Base-by-base conservation (phyloP, 1,140 invertebrate species). In the Drosophila dunni region DNA sequence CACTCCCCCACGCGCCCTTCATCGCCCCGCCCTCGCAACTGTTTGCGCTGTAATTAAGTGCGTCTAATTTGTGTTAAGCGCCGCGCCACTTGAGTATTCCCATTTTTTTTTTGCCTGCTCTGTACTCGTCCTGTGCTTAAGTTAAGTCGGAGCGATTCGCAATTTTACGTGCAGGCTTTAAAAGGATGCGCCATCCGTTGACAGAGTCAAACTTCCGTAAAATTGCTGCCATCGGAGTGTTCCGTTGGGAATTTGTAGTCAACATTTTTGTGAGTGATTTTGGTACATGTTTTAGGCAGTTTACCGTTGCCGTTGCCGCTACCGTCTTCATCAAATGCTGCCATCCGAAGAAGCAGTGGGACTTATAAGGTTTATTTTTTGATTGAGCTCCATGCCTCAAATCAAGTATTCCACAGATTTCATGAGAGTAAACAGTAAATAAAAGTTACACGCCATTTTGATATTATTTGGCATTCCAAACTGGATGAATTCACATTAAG, bases 41-140 rank as follows among this genome's bases (percentile, higher is more conserved):
- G 84, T 88, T 88, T 88, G 84, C 80, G 60, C 78, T 84, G 84
- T 88, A 88, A 88, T 88, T 89, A 88, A 89, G 84, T 89, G 84
- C 84, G 84, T 88, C 84, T 88, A 88, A 88, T 88, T 88, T 89
- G 84, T 84, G 84, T 89, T 80, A 88, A 88, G 83, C 83, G 83
- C 72, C 56, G 83, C 54, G 79, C 79, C 83, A 88, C 82, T 86
- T 86, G 75, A 88, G 76, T 76, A 73, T 65, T 68, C 76, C 68
- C 66, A 46, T 73, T 62, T 62, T 72, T 65, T 66, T 20, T 61
- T 61, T 34, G 42, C 46, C 48, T 4, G 11, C 33, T 0, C 40
- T 53, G 24, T 10, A 20, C 34, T 20, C 45, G 29, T 62, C 9
- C 46, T 77, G 67, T 54, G 67, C 65, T 70, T 58, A 70, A 73